Conservation (phyloP, 2,888 invertebrate species). For the Allygus modestus region DNA sequence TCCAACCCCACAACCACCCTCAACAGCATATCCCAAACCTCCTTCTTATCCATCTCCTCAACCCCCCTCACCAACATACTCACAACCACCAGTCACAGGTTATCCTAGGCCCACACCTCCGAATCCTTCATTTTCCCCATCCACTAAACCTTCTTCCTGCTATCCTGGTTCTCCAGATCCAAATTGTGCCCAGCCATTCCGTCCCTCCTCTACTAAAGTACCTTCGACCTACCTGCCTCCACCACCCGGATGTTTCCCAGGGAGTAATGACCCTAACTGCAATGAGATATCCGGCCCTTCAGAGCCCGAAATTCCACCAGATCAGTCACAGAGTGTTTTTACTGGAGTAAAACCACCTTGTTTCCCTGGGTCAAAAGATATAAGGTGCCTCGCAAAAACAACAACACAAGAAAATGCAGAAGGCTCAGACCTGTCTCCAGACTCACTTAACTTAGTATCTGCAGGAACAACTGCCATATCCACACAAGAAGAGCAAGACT, state of each 20-base stretch:
- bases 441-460: constrained; percentile 20
- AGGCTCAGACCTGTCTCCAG: constrained; percentile 57
- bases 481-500: constrained; percentile 69
- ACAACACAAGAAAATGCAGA: constrained; percentile 52
- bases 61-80: constrained; percentile 64
- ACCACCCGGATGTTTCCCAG: constrained; percentile 73
- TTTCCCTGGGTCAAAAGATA: constrained; percentile 69
- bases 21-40: neutral
- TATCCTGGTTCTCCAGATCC: constrained; percentile 74
- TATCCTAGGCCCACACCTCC: constrained; percentile 66
- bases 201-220: constrained; percentile 64
- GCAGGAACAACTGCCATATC: constrained; percentile 10
- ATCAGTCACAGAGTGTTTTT: constrained; percentile 55
- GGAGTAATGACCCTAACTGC: constrained; percentile 73
- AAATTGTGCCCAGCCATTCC: constrained; percentile 71
- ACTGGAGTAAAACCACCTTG: constrained; percentile 66
- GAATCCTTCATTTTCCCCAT: constrained; percentile 60
- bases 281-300: constrained; percentile 67
- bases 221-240: constrained; percentile 73
- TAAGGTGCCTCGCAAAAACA: constrained; percentile 60
- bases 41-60: constrained; percentile 65
- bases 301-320: constrained; percentile 24
- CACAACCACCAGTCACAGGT: constrained; percentile 70
- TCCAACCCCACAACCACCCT: neutral
- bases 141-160: constrained; percentile 71